Base-by-base conservation (phyloP, 2,113 vertebrate species). In the Rhynchopsitta pachyrhyncha region DNA sequence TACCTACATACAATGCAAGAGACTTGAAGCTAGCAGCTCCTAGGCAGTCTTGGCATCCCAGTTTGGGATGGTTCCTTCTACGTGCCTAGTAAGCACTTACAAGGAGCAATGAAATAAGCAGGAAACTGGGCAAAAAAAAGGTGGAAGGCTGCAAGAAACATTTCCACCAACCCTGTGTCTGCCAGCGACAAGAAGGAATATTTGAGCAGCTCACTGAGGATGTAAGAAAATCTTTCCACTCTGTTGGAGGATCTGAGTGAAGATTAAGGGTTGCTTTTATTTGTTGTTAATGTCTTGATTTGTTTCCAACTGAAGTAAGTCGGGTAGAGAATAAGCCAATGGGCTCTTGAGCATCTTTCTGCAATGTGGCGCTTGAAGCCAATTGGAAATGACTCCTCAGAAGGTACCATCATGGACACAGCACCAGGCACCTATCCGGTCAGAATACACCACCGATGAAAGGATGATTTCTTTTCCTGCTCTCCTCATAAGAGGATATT, bases 401-500 rank as follows among this genome's bases (percentile, higher is more conserved):
- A 82, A 95, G 95, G 95, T 73, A 59, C 92, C 97, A 96, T 37
- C 88, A 15, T 87, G 94, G 94, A 88, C 77, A 64, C 19, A 0
- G 82, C 90, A 82, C 63, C 84, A 86, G 95, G 86, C 93, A 91
- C 86, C 91, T 92, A 77, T 83, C 89, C 7, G 8, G 67, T 88
- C 2, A 0, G 86, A 74, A 67, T 94, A 81, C 73, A 20, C 60
- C 2, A 3, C 64, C 6, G 33, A 85, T 92, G 92, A 95, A 95
- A 96, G 92, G 82, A 92, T 88, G 86, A 92, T 90, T 89, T 91
- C 95, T 94, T 92, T 95, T 95, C 95, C 91, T 90, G 84, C 93
- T 81, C 79, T 82, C 71, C 82, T 95, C 80, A 57, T 77, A 80
- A 82, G 95, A 94, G 93, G 89, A 95, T 95, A 93, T 90, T 97